Evolutionary conservation across 2,113 vertebrate species (phyloP), one percentile per base, ranked within the genome.

Genomic region (Cryptomyrus ogoouensis): DNA sequence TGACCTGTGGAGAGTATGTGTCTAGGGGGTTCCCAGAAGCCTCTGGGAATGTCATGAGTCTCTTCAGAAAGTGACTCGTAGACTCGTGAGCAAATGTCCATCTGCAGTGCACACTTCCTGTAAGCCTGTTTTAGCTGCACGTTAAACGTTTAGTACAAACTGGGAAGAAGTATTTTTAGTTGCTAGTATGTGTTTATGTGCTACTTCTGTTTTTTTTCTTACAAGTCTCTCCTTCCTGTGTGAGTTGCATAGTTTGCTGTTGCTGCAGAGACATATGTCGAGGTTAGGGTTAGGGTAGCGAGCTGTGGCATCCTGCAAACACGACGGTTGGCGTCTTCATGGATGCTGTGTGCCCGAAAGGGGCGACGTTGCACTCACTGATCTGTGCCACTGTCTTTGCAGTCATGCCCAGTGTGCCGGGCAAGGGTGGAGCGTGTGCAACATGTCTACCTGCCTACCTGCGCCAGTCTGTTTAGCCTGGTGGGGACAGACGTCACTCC

Each of bases 361-460:
- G 9, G 62, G n/a, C n/a, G 62, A 27, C 0, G 62, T 27, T 4
- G 9, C 2, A 1, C 62, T 87, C 27, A 31, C 46, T 31, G 12
- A 6, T 24, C 27, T 87, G 85, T 8, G 35, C 27, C 8, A 50
- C 6, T 44, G 12, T 31, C 42, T 90, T 83, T 87, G 2, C 94
- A 99, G 98, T 94, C 93, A 0, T 99, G 98, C 93, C 98, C 98
- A 0, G 98, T 99, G 89, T 99, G 98, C 94, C 97, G 98, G 66
- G 98, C 97, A 0, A 95, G 94, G 2, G 97, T 99, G 90, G 97
- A 98, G 66, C 97, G 98, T 4, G 96, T 99, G 85, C 98, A 99
- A 95, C 98, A 99, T 1, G 96, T 99, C 92, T 99, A 98, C 92
- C 95, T 99, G 93, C 98, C 98, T 89, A 98, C 98, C 35, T 98